phyloP scores from a whole-genome alignment of 1,140 invertebrate species.

The Apis laboriosa region DNA sequence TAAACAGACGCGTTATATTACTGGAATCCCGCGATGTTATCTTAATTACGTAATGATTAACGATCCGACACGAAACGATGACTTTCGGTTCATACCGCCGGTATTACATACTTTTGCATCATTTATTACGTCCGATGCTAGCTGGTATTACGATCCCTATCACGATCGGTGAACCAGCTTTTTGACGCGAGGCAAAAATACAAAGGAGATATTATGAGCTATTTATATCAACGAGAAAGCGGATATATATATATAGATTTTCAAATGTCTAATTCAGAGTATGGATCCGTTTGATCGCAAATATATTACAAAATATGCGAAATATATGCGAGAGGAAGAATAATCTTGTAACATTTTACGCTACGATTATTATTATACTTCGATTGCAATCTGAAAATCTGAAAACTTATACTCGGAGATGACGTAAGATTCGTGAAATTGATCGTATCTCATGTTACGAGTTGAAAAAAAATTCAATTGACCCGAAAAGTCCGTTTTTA shows the following conservation, averaged over 20 bases:
- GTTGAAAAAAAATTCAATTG: no score
- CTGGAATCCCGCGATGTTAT: slow-evolving; percentile 28
- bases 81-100: slow-evolving; percentile 1
- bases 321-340: no score
- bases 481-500: no score
- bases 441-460: no score
- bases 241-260: not conserved
- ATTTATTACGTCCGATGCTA: slow-evolving; percentile 1
- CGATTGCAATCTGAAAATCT: no score
- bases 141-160: slow-evolving; percentile 10
- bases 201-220: not conserved
- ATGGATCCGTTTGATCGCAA: not conserved
- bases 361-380: no score
- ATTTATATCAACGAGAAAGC: not conserved
- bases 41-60: slow-evolving; percentile 38
- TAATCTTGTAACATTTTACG: no score
- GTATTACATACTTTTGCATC: not conserved
- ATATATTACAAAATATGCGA: no score
- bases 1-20: slow-evolving; percentile 35
- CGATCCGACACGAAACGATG: slow-evolving; percentile 10
- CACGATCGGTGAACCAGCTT: not conserved
- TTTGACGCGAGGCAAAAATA: not conserved
- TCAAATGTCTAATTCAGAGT: not conserved
- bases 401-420: no score
- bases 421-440: no score